Conservation (phyloP, 2,797 vertebrate genomes). For the Cryptoprocta ferox region DNA sequence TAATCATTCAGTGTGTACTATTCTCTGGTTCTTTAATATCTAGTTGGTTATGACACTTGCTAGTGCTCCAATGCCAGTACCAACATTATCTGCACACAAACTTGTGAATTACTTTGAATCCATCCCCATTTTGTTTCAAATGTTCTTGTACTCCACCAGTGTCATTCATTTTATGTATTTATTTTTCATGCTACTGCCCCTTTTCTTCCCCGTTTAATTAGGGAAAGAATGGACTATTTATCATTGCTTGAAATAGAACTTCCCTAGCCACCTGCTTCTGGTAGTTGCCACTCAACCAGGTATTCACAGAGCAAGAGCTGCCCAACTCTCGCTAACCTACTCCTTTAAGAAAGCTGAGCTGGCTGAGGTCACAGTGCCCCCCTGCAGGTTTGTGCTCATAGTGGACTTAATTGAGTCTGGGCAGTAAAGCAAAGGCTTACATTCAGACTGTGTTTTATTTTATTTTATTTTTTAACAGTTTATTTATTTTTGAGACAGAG, state of each 20-base stretch:
- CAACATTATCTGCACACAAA: not conserved
- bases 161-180: not conserved
- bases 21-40: not conserved
- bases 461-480: no score
- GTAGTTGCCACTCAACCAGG: not conserved
- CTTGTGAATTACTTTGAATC: not conserved
- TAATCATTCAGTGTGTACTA: not conserved
- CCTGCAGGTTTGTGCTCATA: not conserved
- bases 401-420: not conserved
- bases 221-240: not conserved
- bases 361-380: not conserved
- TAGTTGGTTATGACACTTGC: not conserved
- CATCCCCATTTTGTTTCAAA: not conserved
- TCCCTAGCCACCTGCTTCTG: not conserved
- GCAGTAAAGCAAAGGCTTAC: not conserved
- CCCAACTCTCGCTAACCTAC: not conserved
- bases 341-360: not conserved
- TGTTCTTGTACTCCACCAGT: not conserved
- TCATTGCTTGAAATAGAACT: not conserved
- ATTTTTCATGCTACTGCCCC: not conserved
- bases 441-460: not conserved
- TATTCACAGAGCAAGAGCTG: not conserved
- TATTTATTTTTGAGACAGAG: no score
- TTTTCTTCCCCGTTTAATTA: not conserved
- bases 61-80: not conserved